Conservation (phyloP, 2,113 vertebrate species). For the Helogale parvula region DNA sequence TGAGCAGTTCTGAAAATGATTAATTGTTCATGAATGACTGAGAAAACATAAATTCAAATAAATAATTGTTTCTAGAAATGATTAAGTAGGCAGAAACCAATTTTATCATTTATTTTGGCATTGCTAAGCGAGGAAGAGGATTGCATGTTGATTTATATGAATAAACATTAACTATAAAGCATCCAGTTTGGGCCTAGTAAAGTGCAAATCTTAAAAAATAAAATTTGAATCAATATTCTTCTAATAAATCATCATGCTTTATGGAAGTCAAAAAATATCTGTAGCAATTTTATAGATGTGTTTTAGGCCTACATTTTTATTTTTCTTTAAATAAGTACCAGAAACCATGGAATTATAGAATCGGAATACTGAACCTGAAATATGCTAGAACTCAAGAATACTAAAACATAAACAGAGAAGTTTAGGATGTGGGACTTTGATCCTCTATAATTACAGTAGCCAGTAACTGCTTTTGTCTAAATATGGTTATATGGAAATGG, state of each 20-base stretch:
- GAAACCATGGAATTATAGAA: background rate
- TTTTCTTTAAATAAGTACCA: background rate
- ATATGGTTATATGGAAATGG: background rate
- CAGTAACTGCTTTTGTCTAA: background rate
- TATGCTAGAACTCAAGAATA: background rate
- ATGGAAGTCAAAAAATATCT: background rate
- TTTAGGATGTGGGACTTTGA: background rate
- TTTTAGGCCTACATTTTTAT: background rate
- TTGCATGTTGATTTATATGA: constrained; percentile 27
- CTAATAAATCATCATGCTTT: constrained; percentile 30
- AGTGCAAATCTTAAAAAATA: constrained; percentile 15
- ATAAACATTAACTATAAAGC: background rate
- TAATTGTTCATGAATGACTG: constrained; percentile 11
- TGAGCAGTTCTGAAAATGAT: constrained; percentile 45
- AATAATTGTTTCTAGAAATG: constrained; percentile 27
- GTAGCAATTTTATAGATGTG: background rate
- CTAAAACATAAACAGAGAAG: background rate
- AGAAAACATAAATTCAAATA: constrained; percentile 58
- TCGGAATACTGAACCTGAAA: background rate
- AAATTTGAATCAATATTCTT: background rate
- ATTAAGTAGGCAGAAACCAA: constrained; percentile 33
- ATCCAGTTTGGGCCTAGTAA: background rate
- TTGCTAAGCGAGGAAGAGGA: background rate
- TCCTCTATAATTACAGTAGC: background rate
- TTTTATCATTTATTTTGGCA: constrained; percentile 61